Conservation (phyloP, 1,140 invertebrate species). For the Bombus consobrinus region DNA sequence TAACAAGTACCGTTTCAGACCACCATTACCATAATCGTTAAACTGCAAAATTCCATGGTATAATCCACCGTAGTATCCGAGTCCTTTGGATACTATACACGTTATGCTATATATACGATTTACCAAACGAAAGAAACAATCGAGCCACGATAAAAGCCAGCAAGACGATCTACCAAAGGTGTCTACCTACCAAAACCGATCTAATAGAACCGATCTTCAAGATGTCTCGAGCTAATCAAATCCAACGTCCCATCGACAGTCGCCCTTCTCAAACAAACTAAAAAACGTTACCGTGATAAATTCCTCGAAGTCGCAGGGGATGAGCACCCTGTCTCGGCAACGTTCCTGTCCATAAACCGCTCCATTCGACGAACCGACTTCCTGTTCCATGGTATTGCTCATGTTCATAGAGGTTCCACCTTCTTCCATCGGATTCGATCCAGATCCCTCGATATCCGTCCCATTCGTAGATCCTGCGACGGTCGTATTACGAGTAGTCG, state of each 20-base stretch:
- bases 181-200: neutral
- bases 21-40: neutral
- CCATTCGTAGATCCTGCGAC: constrained; percentile 17
- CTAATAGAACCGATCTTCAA: too few relatives aligned
- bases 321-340: constrained; percentile 88
- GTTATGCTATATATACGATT: neutral
- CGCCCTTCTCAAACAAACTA: neutral
- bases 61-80: neutral
- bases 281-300: constrained; percentile 86
- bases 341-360: constrained; percentile 72
- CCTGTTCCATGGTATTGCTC: constrained; percentile 41
- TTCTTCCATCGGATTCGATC: constrained; percentile 57
- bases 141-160: neutral
- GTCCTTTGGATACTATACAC: neutral
- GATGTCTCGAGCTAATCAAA: too few relatives aligned
- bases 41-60: neutral
- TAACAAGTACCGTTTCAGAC: neutral
- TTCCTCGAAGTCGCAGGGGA: constrained; percentile 92
- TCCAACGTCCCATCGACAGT: too few relatives aligned
- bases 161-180: neutral
- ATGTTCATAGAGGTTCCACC: neutral
- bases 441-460: constrained; percentile 73
- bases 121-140: neutral
- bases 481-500: neutral
- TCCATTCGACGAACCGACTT: constrained; percentile 7